Conservation (phyloP, 2,888 invertebrate genomes). For the Piscicola geometra region DNA sequence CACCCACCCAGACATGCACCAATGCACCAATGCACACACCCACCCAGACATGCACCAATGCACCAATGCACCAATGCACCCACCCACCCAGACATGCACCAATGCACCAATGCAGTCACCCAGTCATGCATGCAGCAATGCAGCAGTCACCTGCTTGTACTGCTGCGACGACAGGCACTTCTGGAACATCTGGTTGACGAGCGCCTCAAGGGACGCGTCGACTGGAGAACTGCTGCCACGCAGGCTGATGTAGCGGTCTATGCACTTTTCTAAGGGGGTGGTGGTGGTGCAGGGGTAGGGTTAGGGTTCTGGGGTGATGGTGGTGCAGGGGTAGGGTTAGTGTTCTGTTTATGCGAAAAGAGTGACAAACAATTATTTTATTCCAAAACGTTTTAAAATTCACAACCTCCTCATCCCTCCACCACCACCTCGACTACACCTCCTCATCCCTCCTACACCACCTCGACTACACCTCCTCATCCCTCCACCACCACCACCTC, state of each 20-base stretch:
- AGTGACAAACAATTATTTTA: too few relatives aligned
- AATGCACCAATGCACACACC: too few relatives aligned
- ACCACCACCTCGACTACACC: neutral
- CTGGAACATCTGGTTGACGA: constrained; percentile 95
- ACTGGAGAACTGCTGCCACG: constrained; percentile 56
- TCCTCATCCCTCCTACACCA: too few relatives aligned
- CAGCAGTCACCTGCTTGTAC: constrained; percentile 68
- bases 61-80: neutral
- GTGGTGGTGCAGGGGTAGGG: neutral
- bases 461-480: too few relatives aligned
- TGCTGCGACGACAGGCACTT: constrained; percentile 85
- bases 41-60: neutral
- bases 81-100: neutral
- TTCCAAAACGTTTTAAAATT: too few relatives aligned
- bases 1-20: neutral
- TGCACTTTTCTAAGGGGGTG: constrained; percentile 73
- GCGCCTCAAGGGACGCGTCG: constrained; percentile 69
- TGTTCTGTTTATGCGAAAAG: too few relatives aligned
- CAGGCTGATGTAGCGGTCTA: constrained; percentile 89
- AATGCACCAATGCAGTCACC: neutral
- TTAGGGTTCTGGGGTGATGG: too few relatives aligned
- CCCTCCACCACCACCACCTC: too few relatives aligned
- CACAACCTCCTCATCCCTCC: neutral
- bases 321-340: too few relatives aligned
- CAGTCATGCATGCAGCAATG: neutral